phyloP scores from a whole-genome alignment of 2,888 invertebrate genomes.

The Melinaea marsaeus region DNA sequence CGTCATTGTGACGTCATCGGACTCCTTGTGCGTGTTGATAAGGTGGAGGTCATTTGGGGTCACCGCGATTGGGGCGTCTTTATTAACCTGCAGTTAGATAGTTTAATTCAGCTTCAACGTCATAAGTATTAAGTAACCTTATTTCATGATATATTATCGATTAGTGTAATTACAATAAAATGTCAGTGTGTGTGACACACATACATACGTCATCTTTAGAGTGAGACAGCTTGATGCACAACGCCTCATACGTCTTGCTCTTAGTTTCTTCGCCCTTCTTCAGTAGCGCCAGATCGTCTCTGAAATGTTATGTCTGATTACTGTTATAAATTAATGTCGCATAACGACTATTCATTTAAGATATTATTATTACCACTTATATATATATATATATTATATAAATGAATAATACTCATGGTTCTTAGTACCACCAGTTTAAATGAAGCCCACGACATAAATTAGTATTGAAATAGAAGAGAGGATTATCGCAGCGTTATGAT shows the following conservation, averaged over 20 bases:
- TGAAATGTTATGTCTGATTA: slow-evolving; percentile 41
- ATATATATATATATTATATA: no score
- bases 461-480: no score
- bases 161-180: background rate
- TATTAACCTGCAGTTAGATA: slow-evolving; percentile 10
- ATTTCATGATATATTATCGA: background rate
- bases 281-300: slow-evolving; percentile 81
- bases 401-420: no score
- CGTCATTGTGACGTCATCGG: slow-evolving; percentile 65
- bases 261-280: slow-evolving; percentile 94
- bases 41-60: slow-evolving; percentile 74
- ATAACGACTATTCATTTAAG: no score
- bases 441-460: no score
- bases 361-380: no score
- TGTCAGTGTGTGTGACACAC: background rate
- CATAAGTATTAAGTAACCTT: no score
- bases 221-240: slow-evolving; percentile 80
- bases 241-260: slow-evolving; percentile 90
- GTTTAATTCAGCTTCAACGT: background rate
- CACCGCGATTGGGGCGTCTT: slow-evolving; percentile 39
- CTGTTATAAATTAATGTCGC: background rate
- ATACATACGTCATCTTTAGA: slow-evolving; percentile 39
- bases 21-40: slow-evolving; percentile 59
- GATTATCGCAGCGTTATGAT: no score
- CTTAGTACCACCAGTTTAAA: no score